Percentiles rank a stretch among this genome's conserved stretches.
phyloP scores from a whole-genome alignment of 2,888 invertebrate genomes.

The Drosophila anomelani region DNA sequence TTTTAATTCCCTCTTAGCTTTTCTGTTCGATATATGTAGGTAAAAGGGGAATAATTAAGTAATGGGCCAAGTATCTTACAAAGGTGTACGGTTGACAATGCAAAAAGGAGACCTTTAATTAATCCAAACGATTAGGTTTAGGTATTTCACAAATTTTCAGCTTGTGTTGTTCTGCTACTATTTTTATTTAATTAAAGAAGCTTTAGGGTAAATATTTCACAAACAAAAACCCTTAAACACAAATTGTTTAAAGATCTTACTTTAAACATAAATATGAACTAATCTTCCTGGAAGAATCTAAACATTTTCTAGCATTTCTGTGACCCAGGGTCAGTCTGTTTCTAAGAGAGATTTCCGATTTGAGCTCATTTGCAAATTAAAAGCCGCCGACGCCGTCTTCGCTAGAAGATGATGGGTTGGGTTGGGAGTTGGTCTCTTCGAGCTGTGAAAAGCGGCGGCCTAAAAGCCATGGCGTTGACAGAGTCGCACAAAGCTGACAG shows the following conservation, averaged over 20 bases:
- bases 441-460: conserved; percentile 27
- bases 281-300: neutral
- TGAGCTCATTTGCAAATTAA: conserved; percentile 77
- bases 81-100: conserved; percentile 3
- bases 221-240: neutral
- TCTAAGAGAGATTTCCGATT: conserved; percentile 23
- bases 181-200: neutral
- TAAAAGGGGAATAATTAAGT: conserved; percentile 32
- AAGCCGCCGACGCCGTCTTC: conserved; percentile 50
- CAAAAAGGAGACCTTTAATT: conserved; percentile 16
- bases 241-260: neutral
- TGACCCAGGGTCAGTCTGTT: conserved; percentile 12
- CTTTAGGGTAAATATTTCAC: neutral
- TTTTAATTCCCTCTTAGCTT: conserved; percentile 23
- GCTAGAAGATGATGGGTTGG: conserved; percentile 14
- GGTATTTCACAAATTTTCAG: conserved; percentile 1
- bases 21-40: conserved; percentile 14
- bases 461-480: conserved; percentile 59
- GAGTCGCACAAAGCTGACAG: conserved; percentile 75
- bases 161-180: neutral
- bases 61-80: conserved; percentile 10
- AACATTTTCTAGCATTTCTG: neutral
- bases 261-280: neutral
- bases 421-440: neutral
- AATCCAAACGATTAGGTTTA: conserved; percentile 4